phyloP scores from a whole-genome alignment of 1,140 invertebrate genomes.

The Euschistus heros region DNA sequence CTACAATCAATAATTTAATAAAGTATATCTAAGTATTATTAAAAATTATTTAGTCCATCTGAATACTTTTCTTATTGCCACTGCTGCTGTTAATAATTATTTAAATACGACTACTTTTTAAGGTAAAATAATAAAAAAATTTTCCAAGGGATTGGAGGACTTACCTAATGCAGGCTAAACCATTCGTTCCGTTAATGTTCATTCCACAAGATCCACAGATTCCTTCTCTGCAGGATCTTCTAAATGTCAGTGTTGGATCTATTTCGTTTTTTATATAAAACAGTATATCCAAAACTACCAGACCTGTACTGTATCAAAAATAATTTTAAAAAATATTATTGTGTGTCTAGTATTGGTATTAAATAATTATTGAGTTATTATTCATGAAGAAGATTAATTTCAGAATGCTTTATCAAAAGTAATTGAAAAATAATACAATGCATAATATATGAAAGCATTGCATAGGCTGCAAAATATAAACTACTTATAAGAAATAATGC shows the following conservation, averaged over 20 bases:
- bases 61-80: background rate
- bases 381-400: too few species aligned
- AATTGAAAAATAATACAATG: too few species aligned
- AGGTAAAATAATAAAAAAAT: background rate
- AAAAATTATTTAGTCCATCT: background rate
- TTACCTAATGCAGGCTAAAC: slow-evolving; percentile 71
- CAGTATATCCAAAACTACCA: slow-evolving; percentile 78
- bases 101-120: background rate
- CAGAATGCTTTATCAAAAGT: too few species aligned
- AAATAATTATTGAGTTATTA: background rate
- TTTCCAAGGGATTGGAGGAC: slow-evolving; percentile 8
- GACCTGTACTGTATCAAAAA: slow-evolving; percentile 39
- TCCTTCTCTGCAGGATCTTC: slow-evolving; percentile 74
- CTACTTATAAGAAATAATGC: too few species aligned
- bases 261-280: slow-evolving; percentile 79
- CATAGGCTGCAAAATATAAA: too few species aligned
- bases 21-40: too few species aligned
- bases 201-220: slow-evolving; percentile 87
- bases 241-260: slow-evolving; percentile 72
- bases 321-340: background rate
- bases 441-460: too few species aligned
- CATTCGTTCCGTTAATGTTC: slow-evolving; percentile 80
- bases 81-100: background rate
- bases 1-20: too few species aligned
- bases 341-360: background rate